phyloP scores from a whole-genome alignment of 1,140 invertebrate species.

The Leptinotarsa defecta region DNA sequence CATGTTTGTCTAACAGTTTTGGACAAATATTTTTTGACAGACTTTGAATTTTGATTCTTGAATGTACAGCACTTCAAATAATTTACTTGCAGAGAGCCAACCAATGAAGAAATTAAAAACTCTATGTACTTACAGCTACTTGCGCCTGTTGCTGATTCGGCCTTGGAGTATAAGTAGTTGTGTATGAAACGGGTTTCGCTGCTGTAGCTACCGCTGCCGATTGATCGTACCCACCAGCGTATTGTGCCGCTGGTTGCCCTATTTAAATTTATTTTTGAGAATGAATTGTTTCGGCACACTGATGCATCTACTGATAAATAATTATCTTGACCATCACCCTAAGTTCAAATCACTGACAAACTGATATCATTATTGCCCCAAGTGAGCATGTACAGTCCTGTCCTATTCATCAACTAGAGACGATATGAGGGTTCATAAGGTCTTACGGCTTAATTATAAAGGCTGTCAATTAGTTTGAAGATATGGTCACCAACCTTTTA shows the following conservation, averaged over 20 bases:
- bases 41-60: too few relatives aligned
- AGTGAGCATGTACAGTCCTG: background rate
- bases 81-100: too few relatives aligned
- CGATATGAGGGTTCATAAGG: too few relatives aligned
- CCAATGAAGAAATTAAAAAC: background rate
- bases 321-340: background rate
- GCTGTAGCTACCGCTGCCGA: conserved; percentile 57
- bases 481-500: too few relatives aligned
- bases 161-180: conserved; percentile 60
- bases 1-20: too few relatives aligned
- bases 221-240: conserved; percentile 69
- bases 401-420: background rate
- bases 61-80: too few relatives aligned
- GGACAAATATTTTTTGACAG: too few relatives aligned
- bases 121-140: conserved; percentile 51
- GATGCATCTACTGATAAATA: background rate
- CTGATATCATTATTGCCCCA: background rate
- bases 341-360: background rate
- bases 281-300: conserved; percentile 9
- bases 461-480: too few relatives aligned
- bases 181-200: conserved; percentile 63
- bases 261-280: conserved; percentile 1
- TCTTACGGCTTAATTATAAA: too few relatives aligned
- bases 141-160: conserved; percentile 56
- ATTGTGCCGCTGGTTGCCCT: conserved; percentile 69